Conservation (phyloP, 64 coral and sea anemone genomes). For the Actinia equina region DNA sequence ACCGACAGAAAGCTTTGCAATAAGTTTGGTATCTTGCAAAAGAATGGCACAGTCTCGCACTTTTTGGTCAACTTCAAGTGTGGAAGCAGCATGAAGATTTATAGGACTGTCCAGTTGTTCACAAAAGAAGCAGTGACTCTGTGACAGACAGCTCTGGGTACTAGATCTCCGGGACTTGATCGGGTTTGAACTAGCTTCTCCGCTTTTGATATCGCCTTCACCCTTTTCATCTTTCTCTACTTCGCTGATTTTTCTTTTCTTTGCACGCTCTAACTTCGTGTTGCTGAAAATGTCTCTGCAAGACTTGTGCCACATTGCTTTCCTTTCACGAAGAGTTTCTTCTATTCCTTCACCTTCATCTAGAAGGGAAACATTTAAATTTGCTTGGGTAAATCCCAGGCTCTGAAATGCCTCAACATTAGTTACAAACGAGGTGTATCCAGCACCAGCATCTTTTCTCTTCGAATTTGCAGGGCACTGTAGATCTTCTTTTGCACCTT, state of each 20-base stretch:
- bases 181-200: neutral
- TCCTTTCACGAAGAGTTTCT: neutral
- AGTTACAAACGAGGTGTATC: neutral
- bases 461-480: constrained; percentile 22
- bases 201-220: constrained; percentile 14
- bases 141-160: neutral
- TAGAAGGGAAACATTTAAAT: neutral
- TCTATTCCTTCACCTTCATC: neutral
- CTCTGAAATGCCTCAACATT: neutral
- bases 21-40: constrained; percentile 56
- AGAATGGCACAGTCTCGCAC: constrained; percentile 24
- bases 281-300: neutral
- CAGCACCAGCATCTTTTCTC: constrained; percentile 23
- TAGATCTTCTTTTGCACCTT: neutral
- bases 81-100: constrained; percentile 42
- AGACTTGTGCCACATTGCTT: neutral
- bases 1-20: constrained; percentile 57
- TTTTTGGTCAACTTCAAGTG: constrained; percentile 29
- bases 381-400: neutral
- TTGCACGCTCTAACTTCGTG: neutral
- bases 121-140: constrained; percentile 48
- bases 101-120: constrained; percentile 20
- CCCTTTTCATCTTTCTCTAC: constrained; percentile 20
- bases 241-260: neutral
- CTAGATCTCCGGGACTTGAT: constrained; percentile 31